phyloP scores from a whole-genome alignment of 2,888 invertebrate species.

The Nomada goodeniana region DNA sequence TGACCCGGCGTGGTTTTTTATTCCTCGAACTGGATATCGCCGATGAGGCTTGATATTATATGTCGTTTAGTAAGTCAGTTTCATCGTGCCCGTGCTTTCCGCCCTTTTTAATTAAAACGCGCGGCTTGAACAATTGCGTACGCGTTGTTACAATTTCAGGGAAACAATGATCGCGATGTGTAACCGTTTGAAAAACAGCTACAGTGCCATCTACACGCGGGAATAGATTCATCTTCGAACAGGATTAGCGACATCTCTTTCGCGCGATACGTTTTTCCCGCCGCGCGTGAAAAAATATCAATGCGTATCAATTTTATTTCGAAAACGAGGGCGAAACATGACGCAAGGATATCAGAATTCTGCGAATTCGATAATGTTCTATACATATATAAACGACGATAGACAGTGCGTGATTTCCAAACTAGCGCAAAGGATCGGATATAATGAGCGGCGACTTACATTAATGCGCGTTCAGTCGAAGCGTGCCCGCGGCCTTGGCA shows the following conservation, averaged over 20 bases:
- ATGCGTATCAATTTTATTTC: background rate
- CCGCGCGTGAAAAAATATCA: background rate
- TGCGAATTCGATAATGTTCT: background rate
- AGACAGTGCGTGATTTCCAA: background rate
- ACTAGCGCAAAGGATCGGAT: constrained; percentile 4
- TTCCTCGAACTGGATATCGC: constrained; percentile 14
- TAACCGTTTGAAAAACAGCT: background rate
- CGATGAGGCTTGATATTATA: background rate
- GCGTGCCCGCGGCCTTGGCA: background rate
- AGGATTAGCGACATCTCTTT: background rate
- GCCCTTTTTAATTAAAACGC: too few relatives aligned
- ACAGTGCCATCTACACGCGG: constrained; percentile 1
- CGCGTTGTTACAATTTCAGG: too few relatives aligned
- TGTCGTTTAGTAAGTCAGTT: background rate
- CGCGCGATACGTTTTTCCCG: background rate
- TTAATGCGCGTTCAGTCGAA: background rate
- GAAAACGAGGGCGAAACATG: background rate
- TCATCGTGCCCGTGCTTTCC: background rate
- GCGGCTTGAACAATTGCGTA: too few relatives aligned
- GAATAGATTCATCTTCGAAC: background rate
- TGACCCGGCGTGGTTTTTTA: constrained; percentile 39
- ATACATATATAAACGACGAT: background rate
- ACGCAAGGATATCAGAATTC: background rate
- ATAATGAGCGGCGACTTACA: background rate
- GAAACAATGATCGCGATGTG: too few relatives aligned